Percentiles rank a stretch among this genome's conserved stretches.
Conservation (phyloP, 2,797 vertebrate genomes). For the Pteropus rufus region DNA sequence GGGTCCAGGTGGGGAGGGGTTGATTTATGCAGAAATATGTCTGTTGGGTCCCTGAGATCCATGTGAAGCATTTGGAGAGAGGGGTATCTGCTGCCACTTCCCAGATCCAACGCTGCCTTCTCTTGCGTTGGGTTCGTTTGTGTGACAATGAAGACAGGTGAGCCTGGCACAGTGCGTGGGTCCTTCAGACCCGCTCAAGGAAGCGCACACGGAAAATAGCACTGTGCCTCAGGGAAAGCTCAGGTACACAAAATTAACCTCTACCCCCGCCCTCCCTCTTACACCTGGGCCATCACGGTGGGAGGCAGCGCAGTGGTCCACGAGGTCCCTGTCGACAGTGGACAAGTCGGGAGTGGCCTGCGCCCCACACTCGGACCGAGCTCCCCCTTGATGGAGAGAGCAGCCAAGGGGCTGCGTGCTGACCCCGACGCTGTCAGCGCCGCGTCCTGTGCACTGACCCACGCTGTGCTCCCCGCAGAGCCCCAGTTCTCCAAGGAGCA, state of each 20-base stretch:
- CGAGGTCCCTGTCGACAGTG: neutral
- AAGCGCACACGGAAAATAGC: accelerated
- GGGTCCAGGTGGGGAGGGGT: neutral
- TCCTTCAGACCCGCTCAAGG: neutral
- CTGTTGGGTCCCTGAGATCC: neutral
- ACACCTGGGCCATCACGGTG: accelerated
- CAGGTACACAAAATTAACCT: too few relatives aligned
- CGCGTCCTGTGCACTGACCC: neutral
- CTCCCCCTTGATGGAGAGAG: neutral
- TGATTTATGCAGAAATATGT: neutral
- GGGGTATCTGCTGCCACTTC: neutral
- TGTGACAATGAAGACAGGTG: accelerated
- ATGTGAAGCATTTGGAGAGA: neutral
- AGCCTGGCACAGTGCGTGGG: accelerated
- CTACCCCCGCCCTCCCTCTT: accelerated
- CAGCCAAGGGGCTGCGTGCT: accelerated
- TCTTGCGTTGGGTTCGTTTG: neutral
- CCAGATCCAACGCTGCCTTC: neutral
- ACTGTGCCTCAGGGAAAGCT: neutral
- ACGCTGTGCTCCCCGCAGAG: conserved; percentile 81
- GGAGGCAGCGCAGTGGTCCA: neutral
- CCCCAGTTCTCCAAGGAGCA: conserved; percentile 99
- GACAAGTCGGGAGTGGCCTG: neutral
- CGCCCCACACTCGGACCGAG: neutral
- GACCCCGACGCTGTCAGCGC: too few relatives aligned